Conservation (phyloP, 2,888 invertebrate genomes). For the Yponomeuta malinellus region DNA sequence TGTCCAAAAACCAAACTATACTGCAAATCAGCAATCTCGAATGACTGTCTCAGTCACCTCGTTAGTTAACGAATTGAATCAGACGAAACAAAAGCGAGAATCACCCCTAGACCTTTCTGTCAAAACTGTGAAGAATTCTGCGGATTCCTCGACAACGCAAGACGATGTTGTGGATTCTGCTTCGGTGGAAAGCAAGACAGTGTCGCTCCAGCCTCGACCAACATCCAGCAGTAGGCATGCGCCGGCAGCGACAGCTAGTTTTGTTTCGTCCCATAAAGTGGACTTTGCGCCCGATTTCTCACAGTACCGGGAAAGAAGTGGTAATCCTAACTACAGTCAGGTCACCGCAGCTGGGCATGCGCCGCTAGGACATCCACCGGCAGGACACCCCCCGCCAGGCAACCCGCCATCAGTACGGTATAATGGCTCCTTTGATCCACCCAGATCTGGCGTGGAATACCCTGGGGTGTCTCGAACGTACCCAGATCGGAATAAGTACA, state of each 20-base stretch:
- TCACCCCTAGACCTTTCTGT: constrained; percentile 92
- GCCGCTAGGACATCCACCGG: constrained; percentile 33
- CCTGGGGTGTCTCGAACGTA: constrained; percentile 53
- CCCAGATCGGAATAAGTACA: constrained; percentile 51
- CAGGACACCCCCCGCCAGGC: not conserved
- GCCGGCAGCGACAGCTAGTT: constrained; percentile 37
- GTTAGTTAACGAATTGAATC: constrained; percentile 66
- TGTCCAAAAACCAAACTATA: constrained; percentile 49
- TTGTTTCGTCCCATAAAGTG: constrained; percentile 79
- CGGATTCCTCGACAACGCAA: constrained; percentile 90
- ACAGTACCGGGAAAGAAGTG: constrained; percentile 57
- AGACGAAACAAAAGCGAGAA: constrained; percentile 78
- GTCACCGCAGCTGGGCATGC: constrained; percentile 19
- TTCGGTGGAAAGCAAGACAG: constrained; percentile 49
- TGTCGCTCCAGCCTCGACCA: constrained; percentile 47
- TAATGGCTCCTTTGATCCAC: constrained; percentile 51
- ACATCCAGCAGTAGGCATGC: constrained; percentile 42
- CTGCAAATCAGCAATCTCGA: constrained; percentile 59
- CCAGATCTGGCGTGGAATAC: constrained; percentile 47
- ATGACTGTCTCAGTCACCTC: constrained; percentile 70
- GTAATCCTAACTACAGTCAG: constrained; percentile 35
- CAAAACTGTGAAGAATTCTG: constrained; percentile 90
- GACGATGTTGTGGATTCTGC: constrained; percentile 75
- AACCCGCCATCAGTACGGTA: constrained; percentile 34
- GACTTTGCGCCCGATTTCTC: constrained; percentile 87